Conservation (phyloP, 2,113 vertebrate genomes). For the Tychaedon coryphoeus region DNA sequence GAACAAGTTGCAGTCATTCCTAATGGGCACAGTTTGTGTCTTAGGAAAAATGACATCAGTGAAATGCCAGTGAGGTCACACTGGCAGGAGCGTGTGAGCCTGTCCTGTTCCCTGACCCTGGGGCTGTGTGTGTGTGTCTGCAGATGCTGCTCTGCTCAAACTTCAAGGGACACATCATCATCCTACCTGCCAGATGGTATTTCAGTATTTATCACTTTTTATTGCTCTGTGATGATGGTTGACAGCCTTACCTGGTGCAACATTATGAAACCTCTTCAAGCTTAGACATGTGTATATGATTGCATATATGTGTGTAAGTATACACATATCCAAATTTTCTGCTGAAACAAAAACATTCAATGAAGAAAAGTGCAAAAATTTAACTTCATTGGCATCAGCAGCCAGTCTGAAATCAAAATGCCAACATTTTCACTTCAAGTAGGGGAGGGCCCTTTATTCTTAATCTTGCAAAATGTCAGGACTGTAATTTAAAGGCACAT, state of each 20-base stretch:
- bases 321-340: neutral
- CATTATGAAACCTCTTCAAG: neutral
- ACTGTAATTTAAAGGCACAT: slow-evolving; percentile 11
- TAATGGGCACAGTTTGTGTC: neutral
- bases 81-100: neutral
- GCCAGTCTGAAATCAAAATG: neutral
- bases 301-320: neutral
- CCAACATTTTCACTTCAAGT: neutral
- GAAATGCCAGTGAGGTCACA: neutral
- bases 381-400: neutral
- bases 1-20: neutral
- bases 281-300: neutral
- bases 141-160: slow-evolving; percentile 29
- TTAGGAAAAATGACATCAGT: neutral
- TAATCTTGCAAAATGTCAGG: neutral
- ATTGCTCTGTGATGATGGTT: neutral
- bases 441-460: neutral
- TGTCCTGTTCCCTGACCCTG: neutral
- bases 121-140: neutral
- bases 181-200: slow-evolving; percentile 46
- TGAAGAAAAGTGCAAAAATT: neutral
- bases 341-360: neutral
- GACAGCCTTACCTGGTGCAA: neutral
- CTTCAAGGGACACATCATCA: neutral
- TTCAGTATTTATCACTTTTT: slow-evolving; percentile 13